phyloP scores from a whole-genome alignment of 1,140 invertebrate genomes.

The Trinorchestia longiramus region DNA sequence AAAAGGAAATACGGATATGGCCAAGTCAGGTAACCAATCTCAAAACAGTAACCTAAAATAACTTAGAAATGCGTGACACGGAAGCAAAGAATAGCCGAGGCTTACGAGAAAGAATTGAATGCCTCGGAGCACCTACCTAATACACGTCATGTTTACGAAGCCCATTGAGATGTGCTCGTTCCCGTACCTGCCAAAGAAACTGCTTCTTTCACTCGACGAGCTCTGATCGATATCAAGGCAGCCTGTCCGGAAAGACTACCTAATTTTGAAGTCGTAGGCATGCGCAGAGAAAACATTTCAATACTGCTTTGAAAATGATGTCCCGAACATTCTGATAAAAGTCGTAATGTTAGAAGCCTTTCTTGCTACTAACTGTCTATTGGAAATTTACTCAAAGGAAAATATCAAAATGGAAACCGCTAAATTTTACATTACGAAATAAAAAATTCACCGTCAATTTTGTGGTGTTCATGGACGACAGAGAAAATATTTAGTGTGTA shows the following conservation, averaged over 20 bases:
- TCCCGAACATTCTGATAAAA: not conserved
- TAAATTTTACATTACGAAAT: not conserved
- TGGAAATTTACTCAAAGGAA: too few relatives aligned
- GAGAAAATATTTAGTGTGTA: too few relatives aligned
- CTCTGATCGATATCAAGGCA: not conserved
- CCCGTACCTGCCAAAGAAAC: not conserved
- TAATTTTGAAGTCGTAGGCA: not conserved
- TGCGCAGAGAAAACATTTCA: not conserved
- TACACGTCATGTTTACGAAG: slow-evolving; percentile 32
- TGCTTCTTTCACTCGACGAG: not conserved
- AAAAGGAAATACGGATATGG: not conserved
- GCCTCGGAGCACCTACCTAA: slow-evolving; percentile 11
- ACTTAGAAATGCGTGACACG: not conserved
- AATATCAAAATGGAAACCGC: not conserved
- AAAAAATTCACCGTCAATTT: not conserved
- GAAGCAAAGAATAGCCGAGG: not conserved
- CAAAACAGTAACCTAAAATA: not conserved
- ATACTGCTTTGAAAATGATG: not conserved
- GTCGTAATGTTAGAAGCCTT: too few relatives aligned
- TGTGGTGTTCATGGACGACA: not conserved
- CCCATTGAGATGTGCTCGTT: not conserved
- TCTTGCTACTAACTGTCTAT: too few relatives aligned
- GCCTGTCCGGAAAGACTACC: not conserved
- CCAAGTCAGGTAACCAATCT: not conserved
- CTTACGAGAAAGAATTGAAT: not conserved